Evolutionary conservation across 1,140 invertebrate genomes (phyloP).

Genomic region (Lordiphosa stackelbergi): DNA sequence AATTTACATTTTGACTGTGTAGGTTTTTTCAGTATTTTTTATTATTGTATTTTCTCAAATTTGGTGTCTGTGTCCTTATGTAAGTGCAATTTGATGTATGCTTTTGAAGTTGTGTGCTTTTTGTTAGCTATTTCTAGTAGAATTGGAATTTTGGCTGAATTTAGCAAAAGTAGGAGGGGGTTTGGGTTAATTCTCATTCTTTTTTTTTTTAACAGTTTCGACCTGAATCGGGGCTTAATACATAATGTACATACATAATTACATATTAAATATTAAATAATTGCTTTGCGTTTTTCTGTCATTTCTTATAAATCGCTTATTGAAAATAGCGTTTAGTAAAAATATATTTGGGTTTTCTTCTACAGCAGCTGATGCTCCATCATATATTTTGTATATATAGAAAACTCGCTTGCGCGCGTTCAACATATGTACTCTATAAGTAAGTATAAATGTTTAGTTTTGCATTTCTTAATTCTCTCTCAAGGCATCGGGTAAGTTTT

Average conservation of each 20-base stretch:
- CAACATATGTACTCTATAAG: conserved; percentile 6
- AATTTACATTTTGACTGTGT: conserved; percentile 16
- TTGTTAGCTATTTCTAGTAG: conserved; percentile 20
- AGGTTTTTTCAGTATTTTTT: conserved; percentile 64
- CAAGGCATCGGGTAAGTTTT: conserved; percentile 62
- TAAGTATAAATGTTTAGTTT: conserved; percentile 41
- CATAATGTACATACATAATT: conserved; percentile 67
- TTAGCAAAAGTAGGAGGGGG: too few species aligned
- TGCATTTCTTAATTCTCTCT: conserved; percentile 63
- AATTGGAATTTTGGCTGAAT: conserved; percentile 21
- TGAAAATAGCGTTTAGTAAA: conserved; percentile 74
- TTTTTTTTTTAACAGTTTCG: conserved; percentile 27
- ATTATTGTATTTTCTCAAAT: conserved; percentile 55
- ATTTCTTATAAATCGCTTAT: conserved; percentile 69
- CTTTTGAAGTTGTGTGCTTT: conserved; percentile 12
- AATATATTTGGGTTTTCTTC: conserved; percentile 70
- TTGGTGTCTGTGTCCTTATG: conserved; percentile 39
- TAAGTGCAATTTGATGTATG: conserved; percentile 40
- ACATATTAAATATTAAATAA: conserved; percentile 74
- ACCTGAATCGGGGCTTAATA: conserved; percentile 12
- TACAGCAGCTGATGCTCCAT: conserved; percentile 58
- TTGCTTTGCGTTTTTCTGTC: conserved; percentile 63
- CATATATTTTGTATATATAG: conserved; percentile 43
- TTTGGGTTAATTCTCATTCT: conserved; percentile 11
- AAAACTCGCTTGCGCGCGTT: conserved; percentile 8